These are phyloP conservation scores for Chelon auratus DNA, from an alignment of 2,797 vertebrate genomes.

Conservation along the genomic window DNA sequence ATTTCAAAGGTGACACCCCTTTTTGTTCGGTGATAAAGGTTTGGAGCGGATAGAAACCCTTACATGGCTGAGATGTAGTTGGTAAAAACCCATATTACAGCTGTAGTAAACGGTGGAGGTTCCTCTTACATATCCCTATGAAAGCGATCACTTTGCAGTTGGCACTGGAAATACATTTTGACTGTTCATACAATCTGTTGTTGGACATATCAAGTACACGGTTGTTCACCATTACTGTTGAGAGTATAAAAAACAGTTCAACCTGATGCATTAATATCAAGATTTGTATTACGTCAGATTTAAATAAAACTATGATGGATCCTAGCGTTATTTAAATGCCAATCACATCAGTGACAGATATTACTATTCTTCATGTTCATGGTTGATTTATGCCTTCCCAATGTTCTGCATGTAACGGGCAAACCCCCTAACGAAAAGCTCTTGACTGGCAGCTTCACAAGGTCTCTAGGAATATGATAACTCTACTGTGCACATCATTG, in stretches of 20 bases:
- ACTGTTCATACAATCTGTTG: slow-evolving; percentile 65
- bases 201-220: slow-evolving; percentile 45
- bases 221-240: slow-evolving; percentile 37
- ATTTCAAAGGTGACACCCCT: slow-evolving; percentile 63
- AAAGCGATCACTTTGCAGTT: slow-evolving; percentile 76
- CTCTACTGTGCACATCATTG: slow-evolving; percentile 58
- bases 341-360: slow-evolving; percentile 6
- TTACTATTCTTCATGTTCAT: not conserved
- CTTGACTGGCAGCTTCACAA: slow-evolving; percentile 56
- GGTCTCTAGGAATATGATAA: slow-evolving; percentile 65
- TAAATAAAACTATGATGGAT: slow-evolving; percentile 11
- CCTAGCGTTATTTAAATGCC: not conserved
- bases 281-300: slow-evolving; percentile 2
- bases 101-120: slow-evolving; percentile 56
- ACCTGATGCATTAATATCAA: slow-evolving; percentile 3
- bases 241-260: slow-evolving; percentile 36
- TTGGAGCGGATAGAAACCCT: slow-evolving; percentile 63
- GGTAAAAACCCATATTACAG: slow-evolving; percentile 75
- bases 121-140: slow-evolving; percentile 70
- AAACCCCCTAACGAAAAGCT: slow-evolving; percentile 20
- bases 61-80: slow-evolving; percentile 68
- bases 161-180: slow-evolving; percentile 70
- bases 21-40: slow-evolving; percentile 80
- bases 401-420: slow-evolving; percentile 8
- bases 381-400: slow-evolving; percentile 38